phyloP scores from a whole-genome alignment of 2,888 invertebrate species.

The Aplocera efformata region DNA sequence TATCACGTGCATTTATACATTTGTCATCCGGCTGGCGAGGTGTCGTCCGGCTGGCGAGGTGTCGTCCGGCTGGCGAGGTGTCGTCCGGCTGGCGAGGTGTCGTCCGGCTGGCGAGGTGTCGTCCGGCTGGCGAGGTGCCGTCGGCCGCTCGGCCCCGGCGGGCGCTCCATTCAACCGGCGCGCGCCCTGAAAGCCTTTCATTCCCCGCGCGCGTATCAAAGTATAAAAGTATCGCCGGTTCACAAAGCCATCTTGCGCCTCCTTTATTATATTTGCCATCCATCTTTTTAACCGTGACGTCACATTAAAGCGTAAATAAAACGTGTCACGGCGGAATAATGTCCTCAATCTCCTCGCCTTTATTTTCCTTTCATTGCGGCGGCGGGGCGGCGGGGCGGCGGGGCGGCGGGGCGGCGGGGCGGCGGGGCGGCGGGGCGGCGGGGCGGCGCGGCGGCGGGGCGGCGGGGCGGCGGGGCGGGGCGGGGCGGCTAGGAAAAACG shows the following conservation, averaged over 20 bases:
- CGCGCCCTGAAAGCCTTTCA: constrained; percentile 32
- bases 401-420: constrained; percentile 4
- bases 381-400: constrained; percentile 3
- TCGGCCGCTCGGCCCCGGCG: too few species aligned
- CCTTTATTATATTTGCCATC: constrained; percentile 51
- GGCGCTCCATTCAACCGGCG: neutral
- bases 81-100: too few species aligned
- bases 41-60: too few species aligned
- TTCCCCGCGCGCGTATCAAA: constrained; percentile 31
- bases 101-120: too few species aligned
- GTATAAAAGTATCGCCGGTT: constrained; percentile 35
- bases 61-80: too few species aligned
- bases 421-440: constrained; percentile 3
- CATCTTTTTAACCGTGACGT: constrained; percentile 49
- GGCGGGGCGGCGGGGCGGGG: too few species aligned
- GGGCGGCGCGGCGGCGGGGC: constrained; percentile 5
- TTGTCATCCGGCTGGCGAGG: too few species aligned
- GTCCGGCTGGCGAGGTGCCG: too few species aligned
- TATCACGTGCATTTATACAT: too few species aligned
- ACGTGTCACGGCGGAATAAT: constrained; percentile 42
- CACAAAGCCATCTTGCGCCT: constrained; percentile 45
- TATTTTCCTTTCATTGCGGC: constrained; percentile 18
- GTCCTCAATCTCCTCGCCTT: constrained; percentile 32
- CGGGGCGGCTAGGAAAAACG: too few species aligned
- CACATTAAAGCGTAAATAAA: constrained; percentile 52